phyloP scores from a whole-genome alignment of 2,797 vertebrate genomes.

The Melanotaenia boesemani region DNA sequence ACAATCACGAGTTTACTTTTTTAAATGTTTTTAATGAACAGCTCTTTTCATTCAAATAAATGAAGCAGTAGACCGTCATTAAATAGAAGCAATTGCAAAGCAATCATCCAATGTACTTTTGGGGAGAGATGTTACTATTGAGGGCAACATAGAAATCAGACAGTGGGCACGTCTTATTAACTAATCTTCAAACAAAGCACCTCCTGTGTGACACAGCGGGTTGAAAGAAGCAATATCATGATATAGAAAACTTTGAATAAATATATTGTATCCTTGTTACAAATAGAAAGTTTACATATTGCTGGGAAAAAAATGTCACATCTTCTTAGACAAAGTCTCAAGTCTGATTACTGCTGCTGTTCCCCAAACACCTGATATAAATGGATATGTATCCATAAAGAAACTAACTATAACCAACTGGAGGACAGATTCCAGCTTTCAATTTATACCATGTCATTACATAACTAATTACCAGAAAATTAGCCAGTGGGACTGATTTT shows the following conservation, averaged over 20 bases:
- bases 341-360: slow-evolving; percentile 32
- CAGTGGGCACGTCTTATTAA: slow-evolving; percentile 7
- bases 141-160: slow-evolving; percentile 37
- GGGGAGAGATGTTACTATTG: slow-evolving; percentile 45
- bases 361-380: slow-evolving; percentile 55
- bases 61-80: slow-evolving; percentile 66
- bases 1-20: slow-evolving; percentile 46
- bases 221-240: background rate
- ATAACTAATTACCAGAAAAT: background rate
- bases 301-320: background rate
- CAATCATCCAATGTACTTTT: slow-evolving; percentile 75
- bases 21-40: slow-evolving; percentile 75
- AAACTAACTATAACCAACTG: slow-evolving; percentile 20
- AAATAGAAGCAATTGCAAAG: slow-evolving; percentile 81
- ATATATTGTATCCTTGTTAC: background rate
- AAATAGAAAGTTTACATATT: background rate
- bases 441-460: background rate
- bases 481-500: background rate
- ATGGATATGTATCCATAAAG: background rate
- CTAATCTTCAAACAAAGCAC: background rate
- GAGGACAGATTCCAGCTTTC: slow-evolving; percentile 5
- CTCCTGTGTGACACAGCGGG: background rate
- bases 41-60: slow-evolving; percentile 77
- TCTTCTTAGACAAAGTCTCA: background rate
- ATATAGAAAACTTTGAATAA: background rate